Percentiles rank a stretch among this genome's conserved stretches.
phyloP scores from a whole-genome alignment of 2,113 vertebrate species.

The Xiphophorus couchianus region DNA sequence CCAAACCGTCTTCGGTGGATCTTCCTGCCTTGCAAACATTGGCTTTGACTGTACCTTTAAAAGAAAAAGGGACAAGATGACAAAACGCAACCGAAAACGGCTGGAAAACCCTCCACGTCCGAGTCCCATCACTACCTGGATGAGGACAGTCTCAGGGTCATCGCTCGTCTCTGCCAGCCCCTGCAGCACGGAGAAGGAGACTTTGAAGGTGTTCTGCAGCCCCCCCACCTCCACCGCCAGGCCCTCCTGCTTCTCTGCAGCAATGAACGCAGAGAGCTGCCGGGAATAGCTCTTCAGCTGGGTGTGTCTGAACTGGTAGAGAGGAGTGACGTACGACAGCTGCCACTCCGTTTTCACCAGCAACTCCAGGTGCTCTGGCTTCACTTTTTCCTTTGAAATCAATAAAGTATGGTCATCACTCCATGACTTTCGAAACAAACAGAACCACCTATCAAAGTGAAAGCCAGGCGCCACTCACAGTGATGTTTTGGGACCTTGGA shows the following conservation, averaged over 20 bases:
- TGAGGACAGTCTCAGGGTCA: slow-evolving; percentile 84
- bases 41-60: slow-evolving; percentile 81
- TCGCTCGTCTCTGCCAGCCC: slow-evolving; percentile 77
- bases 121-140: slow-evolving; percentile 82
- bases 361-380: slow-evolving; percentile 74
- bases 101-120: neutral
- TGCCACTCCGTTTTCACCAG: slow-evolving; percentile 87
- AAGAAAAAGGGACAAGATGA: neutral
- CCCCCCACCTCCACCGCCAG: slow-evolving; percentile 81
- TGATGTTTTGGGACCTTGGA: slow-evolving; percentile 29
- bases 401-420: neutral
- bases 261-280: slow-evolving; percentile 83
- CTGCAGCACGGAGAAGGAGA: slow-evolving; percentile 78
- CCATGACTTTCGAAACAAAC: neutral
- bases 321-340: slow-evolving; percentile 89
- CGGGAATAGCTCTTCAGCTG: slow-evolving; percentile 83
- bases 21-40: slow-evolving; percentile 54
- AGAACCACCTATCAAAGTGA: neutral
- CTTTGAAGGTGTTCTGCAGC: slow-evolving; percentile 77
- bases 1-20: slow-evolving; percentile 83
- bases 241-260: slow-evolving; percentile 87
- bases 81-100: neutral
- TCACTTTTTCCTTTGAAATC: slow-evolving; percentile 72
- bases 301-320: slow-evolving; percentile 83
- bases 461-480: slow-evolving; percentile 36